Conservation (phyloP, 35 echinoderm and acorn worm species). For the Apostichopus parvimensis region DNA sequence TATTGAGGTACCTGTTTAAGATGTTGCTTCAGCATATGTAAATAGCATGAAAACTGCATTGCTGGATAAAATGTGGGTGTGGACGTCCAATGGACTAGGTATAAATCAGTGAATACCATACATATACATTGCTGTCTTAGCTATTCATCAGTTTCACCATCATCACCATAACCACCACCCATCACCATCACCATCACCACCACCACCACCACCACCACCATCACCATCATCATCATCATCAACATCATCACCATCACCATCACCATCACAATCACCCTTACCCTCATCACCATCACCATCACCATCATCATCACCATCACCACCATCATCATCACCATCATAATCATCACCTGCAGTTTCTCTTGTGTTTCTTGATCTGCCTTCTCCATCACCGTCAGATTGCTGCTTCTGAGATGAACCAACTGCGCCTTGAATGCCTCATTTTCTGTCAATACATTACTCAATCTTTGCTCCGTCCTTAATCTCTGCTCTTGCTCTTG, state of each 20-base stretch:
- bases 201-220: no score
- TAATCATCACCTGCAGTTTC: neutral
- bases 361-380: conserved; percentile 27
- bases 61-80: no score
- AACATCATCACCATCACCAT: neutral
- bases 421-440: conserved; percentile 39
- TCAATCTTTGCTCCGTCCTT: neutral
- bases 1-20: no score
- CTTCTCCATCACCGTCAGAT: conserved; percentile 20
- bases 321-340: no score
- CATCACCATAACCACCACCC: neutral
- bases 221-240: no score
- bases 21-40: no score
- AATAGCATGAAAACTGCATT: no score
- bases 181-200: neutral
- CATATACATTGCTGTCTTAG: no score
- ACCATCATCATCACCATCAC: neutral
- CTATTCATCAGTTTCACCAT: neutral
- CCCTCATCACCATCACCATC: neutral
- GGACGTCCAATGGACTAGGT: no score
- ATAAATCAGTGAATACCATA: no score
- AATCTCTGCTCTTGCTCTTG: conserved; percentile 25
- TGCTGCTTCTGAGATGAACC: neutral
- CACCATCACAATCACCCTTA: neutral
- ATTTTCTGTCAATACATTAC: conserved; percentile 24